A percentile compares a stretch with the other conserved stretches of the same genome.
These are phyloP conservation scores for Pseudococcus viburni DNA, from an alignment of 2,888 invertebrate species.

Conservation along the genomic window DNA sequence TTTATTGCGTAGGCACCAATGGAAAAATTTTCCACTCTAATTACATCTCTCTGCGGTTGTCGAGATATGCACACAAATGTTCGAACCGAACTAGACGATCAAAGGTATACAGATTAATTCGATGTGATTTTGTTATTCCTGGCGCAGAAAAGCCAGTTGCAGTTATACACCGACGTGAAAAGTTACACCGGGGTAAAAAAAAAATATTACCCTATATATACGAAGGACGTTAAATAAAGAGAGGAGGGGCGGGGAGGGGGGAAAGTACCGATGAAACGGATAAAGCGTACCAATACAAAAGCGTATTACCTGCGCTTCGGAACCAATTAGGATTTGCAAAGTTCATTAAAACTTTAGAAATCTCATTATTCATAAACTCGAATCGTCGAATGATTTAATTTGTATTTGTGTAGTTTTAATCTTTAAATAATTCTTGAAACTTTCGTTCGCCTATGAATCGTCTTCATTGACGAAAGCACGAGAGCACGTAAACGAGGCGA, in stretches of 20 bases:
- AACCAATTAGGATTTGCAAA: conserved; percentile 44
- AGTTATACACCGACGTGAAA: not conserved
- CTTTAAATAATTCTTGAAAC: conserved; percentile 48
- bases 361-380: conserved; percentile 46
- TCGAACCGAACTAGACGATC: not conserved
- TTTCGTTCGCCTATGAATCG: conserved; percentile 41
- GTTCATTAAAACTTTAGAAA: conserved; percentile 48
- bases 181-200: conserved; percentile 1
- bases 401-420: conserved; percentile 54
- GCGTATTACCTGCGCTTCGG: not conserved
- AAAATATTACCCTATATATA: too few species aligned
- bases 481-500: conserved; percentile 20
- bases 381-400: conserved; percentile 40
- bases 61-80: not conserved
- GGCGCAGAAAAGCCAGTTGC: not conserved
- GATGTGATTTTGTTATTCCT: not conserved
- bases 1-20: not conserved
- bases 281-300: not conserved
- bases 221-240: not conserved
- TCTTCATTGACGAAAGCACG: conserved; percentile 6
- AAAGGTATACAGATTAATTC: not conserved
- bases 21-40: conserved; percentile 5
- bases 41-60: not conserved
- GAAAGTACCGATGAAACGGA: not conserved
- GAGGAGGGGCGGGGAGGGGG: not conserved